phyloP scores from a whole-genome alignment of 1,140 invertebrate genomes.

The Panagrolaimus sp. region DNA sequence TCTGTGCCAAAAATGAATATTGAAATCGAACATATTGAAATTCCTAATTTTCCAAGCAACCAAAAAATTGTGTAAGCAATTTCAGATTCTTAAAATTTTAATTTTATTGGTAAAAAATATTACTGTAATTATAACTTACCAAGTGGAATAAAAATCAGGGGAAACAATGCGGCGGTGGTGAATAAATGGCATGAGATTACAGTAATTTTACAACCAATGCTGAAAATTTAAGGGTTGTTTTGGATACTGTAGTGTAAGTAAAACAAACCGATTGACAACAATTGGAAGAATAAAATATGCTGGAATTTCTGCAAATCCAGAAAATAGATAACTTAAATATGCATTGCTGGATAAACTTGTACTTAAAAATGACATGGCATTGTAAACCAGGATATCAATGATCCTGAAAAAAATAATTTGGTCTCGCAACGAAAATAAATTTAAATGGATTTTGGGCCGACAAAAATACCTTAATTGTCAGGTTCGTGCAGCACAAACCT shows the following conservation, averaged over 20 bases:
- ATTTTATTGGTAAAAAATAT: too few relatives aligned
- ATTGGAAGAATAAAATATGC: background rate
- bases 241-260: too few relatives aligned
- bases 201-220: background rate
- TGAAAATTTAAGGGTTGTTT: background rate
- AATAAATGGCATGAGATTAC: background rate
- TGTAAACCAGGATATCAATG: too few relatives aligned
- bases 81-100: background rate
- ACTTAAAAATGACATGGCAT: too few relatives aligned
- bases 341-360: too few relatives aligned
- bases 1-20: conserved; percentile 7
- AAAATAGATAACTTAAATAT: background rate
- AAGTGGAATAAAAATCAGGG: background rate
- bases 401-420: too few relatives aligned
- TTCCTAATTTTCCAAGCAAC: background rate
- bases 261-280: too few relatives aligned
- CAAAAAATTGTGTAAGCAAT: background rate
- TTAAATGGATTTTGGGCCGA: too few relatives aligned
- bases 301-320: background rate
- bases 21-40: conserved; percentile 1
- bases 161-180: background rate
- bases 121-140: too few relatives aligned
- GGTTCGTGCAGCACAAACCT: too few relatives aligned
- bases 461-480: too few relatives aligned
- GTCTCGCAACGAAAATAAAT: too few relatives aligned